Base-by-base conservation (phyloP, 2,797 vertebrate species). In the Natrix natrix region DNA sequence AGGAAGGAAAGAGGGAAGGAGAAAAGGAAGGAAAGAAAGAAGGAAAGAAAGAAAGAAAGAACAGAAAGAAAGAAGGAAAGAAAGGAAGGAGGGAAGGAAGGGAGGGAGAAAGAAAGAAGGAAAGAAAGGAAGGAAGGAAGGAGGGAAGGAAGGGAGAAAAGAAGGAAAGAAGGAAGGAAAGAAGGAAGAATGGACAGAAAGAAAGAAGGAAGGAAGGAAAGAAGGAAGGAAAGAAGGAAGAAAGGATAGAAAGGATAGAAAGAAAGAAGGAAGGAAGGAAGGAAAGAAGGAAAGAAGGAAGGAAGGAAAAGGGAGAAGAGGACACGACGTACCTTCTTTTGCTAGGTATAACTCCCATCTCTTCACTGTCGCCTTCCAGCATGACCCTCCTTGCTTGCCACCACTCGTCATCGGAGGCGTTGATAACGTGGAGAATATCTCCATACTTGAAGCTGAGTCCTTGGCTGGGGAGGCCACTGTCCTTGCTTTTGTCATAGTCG, bases 331-430 rank as follows among this genome's bases (percentile, higher is more conserved):
- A 99, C 99, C 99, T 98, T 93, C 98, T 98, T 96, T 99, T 99
- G 98, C 99, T 99, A 96, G 99, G 99, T 96, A 99, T 99, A 91
- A 99, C 99, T 0, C 99, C 99, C 98, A 99, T 99, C 95, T 99
- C 99, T 93, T 99, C 99, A 0, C 99, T 99, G 98, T 99, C 99
- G 5, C 99, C 99, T 10, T 99, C 98, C 17, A 98, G 98, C 4
- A 98, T 99, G 89, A 99, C 99, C 43, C 98, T 98, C 37, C 99
- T 98, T 0, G 99, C 99, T 96, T 99, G 99, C 99, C 99, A 99
- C 99, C 99, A 99, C 93, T 99, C 99, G 14, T 99, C 99, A 4
- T 99, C 99, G 0, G 99, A 99, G 88, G 99, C 99, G 0, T 99
- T 99, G 98, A 99, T 99, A 88, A 99, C 99, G 0, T 99, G 99